phyloP scores from a whole-genome alignment of 1,140 invertebrate genomes.

The Heliothis subflexa region DNA sequence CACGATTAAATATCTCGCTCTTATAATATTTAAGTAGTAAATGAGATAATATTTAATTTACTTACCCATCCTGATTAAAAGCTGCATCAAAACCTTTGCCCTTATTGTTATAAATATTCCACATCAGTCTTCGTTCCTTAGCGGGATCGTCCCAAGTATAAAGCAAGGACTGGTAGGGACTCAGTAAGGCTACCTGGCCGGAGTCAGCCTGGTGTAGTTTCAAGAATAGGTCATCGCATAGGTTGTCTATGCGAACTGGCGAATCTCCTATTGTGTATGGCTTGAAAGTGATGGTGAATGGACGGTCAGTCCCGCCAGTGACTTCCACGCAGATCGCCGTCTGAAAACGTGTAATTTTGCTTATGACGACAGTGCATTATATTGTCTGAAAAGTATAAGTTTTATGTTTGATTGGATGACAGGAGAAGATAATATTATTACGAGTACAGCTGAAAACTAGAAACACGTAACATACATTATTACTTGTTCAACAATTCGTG shows the following conservation, averaged over 20 bases:
- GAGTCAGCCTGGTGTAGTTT: constrained; percentile 92
- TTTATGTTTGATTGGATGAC: not conserved
- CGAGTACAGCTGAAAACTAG: not conserved
- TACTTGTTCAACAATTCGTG: not conserved
- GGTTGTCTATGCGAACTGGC: constrained; percentile 92
- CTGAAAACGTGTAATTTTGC: constrained; percentile 77
- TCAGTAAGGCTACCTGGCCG: constrained; percentile 91
- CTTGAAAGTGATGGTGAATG: constrained; percentile 91
- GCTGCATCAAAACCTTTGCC: constrained; percentile 90
- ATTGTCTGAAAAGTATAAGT: not conserved
- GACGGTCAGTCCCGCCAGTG: constrained; percentile 89
- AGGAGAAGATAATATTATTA: too few relatives aligned
- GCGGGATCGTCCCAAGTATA: constrained; percentile 96
- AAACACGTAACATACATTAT: not conserved
- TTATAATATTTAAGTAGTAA: too few relatives aligned
- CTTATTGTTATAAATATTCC: constrained; percentile 95
- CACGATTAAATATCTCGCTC: too few relatives aligned
- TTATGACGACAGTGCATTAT: not conserved
- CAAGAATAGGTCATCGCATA: constrained; percentile 93
- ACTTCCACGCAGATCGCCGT: constrained; percentile 91
- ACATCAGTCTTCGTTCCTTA: constrained; percentile 90
- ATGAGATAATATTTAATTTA: too few relatives aligned
- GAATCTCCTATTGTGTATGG: constrained; percentile 90
- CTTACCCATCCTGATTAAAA: constrained; percentile 89
- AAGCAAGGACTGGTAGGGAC: constrained; percentile 91